Percentiles rank a stretch among this genome's conserved stretches.
phyloP scores from a whole-genome alignment of 2,113 vertebrate species.

The Saccopteryx bilineata region DNA sequence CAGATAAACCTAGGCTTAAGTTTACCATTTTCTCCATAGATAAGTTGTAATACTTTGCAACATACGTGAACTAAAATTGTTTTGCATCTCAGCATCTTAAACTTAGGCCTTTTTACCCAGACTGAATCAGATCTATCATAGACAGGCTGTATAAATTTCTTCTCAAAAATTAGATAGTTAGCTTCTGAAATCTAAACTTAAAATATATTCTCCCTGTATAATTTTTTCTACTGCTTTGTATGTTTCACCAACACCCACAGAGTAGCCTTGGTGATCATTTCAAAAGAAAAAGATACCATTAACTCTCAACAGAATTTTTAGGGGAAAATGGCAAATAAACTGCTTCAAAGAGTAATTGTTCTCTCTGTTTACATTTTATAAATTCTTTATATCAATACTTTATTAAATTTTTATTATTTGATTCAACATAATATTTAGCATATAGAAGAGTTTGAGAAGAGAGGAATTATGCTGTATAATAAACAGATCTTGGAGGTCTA shows the following conservation, averaged over 20 bases:
- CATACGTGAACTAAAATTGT: background rate
- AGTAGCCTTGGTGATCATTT: background rate
- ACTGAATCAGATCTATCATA: background rate
- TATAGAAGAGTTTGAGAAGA: background rate
- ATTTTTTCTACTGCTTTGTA: background rate
- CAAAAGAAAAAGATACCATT: background rate
- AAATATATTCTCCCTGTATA: background rate
- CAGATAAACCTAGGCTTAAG: background rate
- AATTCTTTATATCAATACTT: background rate
- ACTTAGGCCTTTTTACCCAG: slow-evolving; percentile 18
- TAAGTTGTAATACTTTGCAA: slow-evolving; percentile 7
- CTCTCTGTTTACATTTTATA: slow-evolving; percentile 27
- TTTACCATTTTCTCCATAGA: slow-evolving; percentile 2
- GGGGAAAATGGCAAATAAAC: background rate
- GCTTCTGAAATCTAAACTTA: slow-evolving; percentile 47
- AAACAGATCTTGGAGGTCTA: background rate
- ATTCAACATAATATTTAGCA: background rate
- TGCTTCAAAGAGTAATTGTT: background rate
- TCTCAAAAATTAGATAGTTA: slow-evolving; percentile 17
- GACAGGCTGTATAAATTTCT: background rate
- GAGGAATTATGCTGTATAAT: background rate
- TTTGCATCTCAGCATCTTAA: slow-evolving; percentile 23
- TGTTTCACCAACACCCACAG: background rate
- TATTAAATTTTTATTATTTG: slow-evolving; percentile 33
- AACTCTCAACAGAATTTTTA: slow-evolving; percentile 19